These are phyloP conservation scores for Melanogrammus aeglefinus DNA, from an alignment of 2,797 vertebrate species.

Conservation along the genomic window DNA sequence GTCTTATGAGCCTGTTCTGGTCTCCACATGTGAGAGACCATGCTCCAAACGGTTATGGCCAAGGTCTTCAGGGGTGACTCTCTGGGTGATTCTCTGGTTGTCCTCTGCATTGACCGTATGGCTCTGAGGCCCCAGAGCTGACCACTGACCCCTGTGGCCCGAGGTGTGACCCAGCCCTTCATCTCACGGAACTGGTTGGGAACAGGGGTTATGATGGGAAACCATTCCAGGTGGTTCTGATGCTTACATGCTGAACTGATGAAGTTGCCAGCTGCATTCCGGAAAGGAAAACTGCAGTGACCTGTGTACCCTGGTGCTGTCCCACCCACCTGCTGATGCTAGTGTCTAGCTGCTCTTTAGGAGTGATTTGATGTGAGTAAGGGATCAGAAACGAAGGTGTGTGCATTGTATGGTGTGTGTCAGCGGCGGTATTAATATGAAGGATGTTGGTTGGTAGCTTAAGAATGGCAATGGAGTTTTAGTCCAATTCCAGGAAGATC, in stretches of 20 bases:
- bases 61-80: not conserved
- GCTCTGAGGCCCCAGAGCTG: not conserved
- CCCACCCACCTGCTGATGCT: not conserved
- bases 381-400: not conserved
- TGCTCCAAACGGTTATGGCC: not conserved
- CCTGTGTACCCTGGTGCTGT: not conserved
- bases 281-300: not conserved
- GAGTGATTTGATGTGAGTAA: not conserved
- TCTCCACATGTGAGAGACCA: not conserved
- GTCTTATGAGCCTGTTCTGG: not conserved
- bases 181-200: too few relatives aligned
- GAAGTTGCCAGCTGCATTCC: too few relatives aligned
- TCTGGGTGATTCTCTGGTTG: not conserved
- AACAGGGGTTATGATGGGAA: too few relatives aligned
- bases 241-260: too few relatives aligned
- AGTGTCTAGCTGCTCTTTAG: not conserved
- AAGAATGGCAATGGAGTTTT: too few relatives aligned
- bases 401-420: not conserved
- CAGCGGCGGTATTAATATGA: not conserved
- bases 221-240: too few relatives aligned
- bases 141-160: not conserved
- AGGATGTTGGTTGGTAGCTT: too few relatives aligned
- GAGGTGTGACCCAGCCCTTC: too few relatives aligned
- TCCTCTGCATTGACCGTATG: not conserved
- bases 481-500: too few relatives aligned